Percentiles rank a stretch among this genome's conserved stretches.
Conservation (phyloP, 2,113 vertebrate genomes). For the Grammomys dolichurus region DNA sequence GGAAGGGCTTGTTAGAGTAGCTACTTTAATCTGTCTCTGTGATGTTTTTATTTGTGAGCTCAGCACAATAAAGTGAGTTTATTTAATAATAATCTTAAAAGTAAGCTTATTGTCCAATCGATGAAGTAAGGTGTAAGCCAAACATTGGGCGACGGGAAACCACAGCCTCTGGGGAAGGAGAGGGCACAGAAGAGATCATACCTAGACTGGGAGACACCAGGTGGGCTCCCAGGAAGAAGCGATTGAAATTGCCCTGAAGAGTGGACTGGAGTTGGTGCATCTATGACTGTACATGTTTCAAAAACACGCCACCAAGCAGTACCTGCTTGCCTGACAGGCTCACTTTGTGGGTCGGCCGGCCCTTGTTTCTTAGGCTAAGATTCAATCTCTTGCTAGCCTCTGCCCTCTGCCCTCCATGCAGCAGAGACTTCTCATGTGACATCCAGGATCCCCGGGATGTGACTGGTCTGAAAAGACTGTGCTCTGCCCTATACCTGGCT, state of each 20-base stretch:
- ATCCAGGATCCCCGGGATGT: fast-evolving
- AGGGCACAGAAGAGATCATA: neutral
- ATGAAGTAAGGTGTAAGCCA: neutral
- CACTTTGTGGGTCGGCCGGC: neutral
- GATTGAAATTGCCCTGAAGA: neutral
- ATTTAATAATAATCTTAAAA: neutral
- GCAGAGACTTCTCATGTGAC: neutral
- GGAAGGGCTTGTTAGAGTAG: neutral
- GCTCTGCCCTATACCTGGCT: too few relatives aligned
- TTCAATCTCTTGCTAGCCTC: neutral
- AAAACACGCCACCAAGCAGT: neutral
- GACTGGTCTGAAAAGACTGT: too few relatives aligned
- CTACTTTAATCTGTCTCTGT: neutral
- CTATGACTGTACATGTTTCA: neutral
- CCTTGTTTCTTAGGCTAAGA: neutral
- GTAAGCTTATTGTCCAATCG: neutral
- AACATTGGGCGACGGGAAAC: neutral
- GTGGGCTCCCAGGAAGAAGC: neutral
- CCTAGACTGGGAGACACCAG: neutral
- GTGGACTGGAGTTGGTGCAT: neutral
- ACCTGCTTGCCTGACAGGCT: neutral
- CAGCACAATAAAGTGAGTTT: neutral
- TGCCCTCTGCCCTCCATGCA: neutral
- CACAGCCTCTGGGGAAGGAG: too few relatives aligned
- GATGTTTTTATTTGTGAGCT: neutral